Evolutionary conservation across 2,113 vertebrate species (phyloP).

Genomic region (Scolopax mira): DNA sequence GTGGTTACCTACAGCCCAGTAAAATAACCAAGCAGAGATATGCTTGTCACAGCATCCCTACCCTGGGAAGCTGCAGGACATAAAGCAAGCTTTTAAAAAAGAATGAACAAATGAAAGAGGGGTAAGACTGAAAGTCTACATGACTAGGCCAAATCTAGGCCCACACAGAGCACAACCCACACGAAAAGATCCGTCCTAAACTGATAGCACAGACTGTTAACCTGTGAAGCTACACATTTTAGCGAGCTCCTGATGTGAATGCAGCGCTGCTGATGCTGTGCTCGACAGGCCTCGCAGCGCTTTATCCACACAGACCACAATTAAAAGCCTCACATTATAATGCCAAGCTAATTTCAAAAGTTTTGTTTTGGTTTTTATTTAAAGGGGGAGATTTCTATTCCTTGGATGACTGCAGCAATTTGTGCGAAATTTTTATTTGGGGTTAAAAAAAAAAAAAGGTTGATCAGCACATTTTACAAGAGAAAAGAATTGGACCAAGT

Average conservation of each 20-base stretch:
- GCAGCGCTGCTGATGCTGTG: neutral
- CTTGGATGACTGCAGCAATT: neutral
- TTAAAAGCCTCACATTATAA: neutral
- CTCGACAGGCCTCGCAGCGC: neutral
- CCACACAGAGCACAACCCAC: neutral
- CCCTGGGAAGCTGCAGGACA: neutral
- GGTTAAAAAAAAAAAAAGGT: neutral
- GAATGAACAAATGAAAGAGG: neutral
- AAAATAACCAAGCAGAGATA: neutral
- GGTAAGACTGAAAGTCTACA: neutral
- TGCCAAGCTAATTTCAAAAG: neutral
- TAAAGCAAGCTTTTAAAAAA: neutral
- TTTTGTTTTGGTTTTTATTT: neutral
- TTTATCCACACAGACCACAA: neutral
- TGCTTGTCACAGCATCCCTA: neutral
- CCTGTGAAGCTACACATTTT: fast-evolving
- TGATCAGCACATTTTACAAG: neutral
- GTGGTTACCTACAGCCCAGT: neutral
- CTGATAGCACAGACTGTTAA: neutral
- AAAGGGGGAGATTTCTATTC: neutral
- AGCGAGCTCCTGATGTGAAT: neutral
- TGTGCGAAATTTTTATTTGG: neutral
- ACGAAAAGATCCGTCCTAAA: neutral
- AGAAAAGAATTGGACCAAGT: constrained; percentile 17
- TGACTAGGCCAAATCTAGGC: neutral